A percentile compares a stretch with the other conserved stretches of the same genome.
Evolutionary conservation across 2,888 invertebrate genomes (phyloP).

Genomic region (Parascotia fuliginaria): DNA sequence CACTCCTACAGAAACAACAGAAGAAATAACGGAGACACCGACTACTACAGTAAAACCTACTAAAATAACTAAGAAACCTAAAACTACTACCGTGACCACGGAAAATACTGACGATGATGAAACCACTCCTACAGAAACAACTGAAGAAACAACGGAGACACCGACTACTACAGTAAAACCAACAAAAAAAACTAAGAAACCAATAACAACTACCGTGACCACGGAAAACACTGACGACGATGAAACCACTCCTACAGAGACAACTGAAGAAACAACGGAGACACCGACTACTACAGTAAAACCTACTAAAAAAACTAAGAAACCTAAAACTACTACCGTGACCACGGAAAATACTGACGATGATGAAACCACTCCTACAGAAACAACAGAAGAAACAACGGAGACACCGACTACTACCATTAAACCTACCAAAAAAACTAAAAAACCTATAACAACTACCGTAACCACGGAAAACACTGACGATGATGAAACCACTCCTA

Average conservation of each 20-base stretch:
- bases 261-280: too few relatives aligned
- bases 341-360: too few relatives aligned
- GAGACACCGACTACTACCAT: neutral
- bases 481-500: too few relatives aligned
- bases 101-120: neutral
- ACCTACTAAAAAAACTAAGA: too few relatives aligned
- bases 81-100: neutral
- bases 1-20: neutral
- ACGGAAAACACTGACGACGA: too few relatives aligned
- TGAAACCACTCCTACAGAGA: too few relatives aligned
- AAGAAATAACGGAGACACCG: neutral
- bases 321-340: too few relatives aligned
- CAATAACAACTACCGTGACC: too few relatives aligned
- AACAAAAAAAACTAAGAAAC: too few relatives aligned
- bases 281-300: too few relatives aligned
- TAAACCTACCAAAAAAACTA: neutral
- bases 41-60: neutral
- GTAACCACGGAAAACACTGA: neutral
- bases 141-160: neutral
- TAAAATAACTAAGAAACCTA: neutral
- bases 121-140: neutral
- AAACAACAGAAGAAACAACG: too few relatives aligned
- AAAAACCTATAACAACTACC: neutral
- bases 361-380: too few relatives aligned
- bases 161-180: neutral